Conservation (phyloP, 2,113 vertebrate species). For the Tautogolabrus adspersus region DNA sequence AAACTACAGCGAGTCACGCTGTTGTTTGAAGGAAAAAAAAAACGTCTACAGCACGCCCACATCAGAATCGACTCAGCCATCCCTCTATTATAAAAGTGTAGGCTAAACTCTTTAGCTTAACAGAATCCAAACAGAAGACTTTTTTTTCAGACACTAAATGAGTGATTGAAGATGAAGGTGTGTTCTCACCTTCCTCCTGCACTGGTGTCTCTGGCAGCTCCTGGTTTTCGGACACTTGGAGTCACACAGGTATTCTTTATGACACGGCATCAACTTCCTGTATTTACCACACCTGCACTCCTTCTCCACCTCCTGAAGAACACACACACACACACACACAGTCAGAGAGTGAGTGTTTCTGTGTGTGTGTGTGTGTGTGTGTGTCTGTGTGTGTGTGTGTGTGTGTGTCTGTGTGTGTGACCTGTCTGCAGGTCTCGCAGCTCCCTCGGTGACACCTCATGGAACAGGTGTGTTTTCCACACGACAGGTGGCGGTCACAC, state of each 20-base stretch:
- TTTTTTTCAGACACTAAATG: no score
- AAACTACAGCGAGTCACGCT: no score
- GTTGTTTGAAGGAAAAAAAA: no score
- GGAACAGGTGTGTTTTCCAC: slow-evolving; percentile 93
- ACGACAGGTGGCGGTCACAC: slow-evolving; percentile 91
- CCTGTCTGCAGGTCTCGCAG: slow-evolving; percentile 97
- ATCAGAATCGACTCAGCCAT: no score
- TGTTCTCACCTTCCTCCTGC: slow-evolving; percentile 90
- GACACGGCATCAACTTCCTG: slow-evolving; percentile 90
- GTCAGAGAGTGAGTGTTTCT: background rate
- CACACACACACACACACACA: slow-evolving; percentile 14
- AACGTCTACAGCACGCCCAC: no score
- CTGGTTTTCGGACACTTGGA: slow-evolving; percentile 91
- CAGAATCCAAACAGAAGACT: no score
- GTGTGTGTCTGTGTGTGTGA: slow-evolving; percentile 53
- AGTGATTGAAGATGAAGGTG: no score
- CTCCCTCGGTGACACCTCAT: slow-evolving; percentile 95
- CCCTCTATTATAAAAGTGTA: no score
- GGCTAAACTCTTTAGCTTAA: no score
- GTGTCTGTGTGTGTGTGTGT: slow-evolving; percentile 12
- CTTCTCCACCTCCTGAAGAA: slow-evolving; percentile 92
- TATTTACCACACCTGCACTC: slow-evolving; percentile 95
- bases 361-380: slow-evolving; percentile 1
- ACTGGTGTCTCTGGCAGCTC: slow-evolving; percentile 93
- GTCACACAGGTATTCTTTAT: slow-evolving; percentile 95